Base-by-base conservation (phyloP, 2,888 invertebrate species). In the Hirtodrosophila cameraria region DNA sequence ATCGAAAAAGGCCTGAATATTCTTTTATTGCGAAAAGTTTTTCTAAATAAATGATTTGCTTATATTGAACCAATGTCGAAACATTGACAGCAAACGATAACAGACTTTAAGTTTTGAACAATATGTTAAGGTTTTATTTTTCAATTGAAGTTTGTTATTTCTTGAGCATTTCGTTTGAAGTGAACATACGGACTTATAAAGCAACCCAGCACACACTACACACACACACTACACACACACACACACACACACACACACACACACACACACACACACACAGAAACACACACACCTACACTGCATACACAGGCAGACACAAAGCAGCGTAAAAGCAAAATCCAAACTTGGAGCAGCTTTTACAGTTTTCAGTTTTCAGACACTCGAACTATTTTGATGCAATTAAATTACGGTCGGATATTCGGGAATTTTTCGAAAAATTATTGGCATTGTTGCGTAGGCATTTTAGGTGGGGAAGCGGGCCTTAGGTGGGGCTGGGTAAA, bases 321-420 rank as follows among this genome's bases (percentile, higher is more conserved):
- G 20, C 42, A 33, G 38, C 25, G 23, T 5, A 18, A 18, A 39
- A 36, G 36, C 2, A 23, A 20, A 35, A 38, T 27, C n/a, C 33
- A 35, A 48, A 58, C 15, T 45, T 62, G 43, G 7, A 15, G 13
- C 38, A 39, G 13, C 23, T 35, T 30, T 28, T 27, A n/a, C n/a
- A 30, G 16, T 33, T 31, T 11, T 25, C 11, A 23, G 9, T n/a
- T n/a, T n/a, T n/a, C n/a, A n/a, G n/a, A n/a, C 16, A 7, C 16
- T 18, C 12, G 30, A 36, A 39, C 45, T 54, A 45, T 36, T 54
- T 60, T 42, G 58, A 60, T 50, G 55, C 78, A 65, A 69, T 69
- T 45, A 60, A 69, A 61, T 75, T 65, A 41, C 45, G 38, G 27
- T 46, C 31, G 57, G 25, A 45, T 48, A 58, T 43, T 27, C 23